phyloP scores from a whole-genome alignment of 64 coral and sea anemone genomes.

The Actinia equina region DNA sequence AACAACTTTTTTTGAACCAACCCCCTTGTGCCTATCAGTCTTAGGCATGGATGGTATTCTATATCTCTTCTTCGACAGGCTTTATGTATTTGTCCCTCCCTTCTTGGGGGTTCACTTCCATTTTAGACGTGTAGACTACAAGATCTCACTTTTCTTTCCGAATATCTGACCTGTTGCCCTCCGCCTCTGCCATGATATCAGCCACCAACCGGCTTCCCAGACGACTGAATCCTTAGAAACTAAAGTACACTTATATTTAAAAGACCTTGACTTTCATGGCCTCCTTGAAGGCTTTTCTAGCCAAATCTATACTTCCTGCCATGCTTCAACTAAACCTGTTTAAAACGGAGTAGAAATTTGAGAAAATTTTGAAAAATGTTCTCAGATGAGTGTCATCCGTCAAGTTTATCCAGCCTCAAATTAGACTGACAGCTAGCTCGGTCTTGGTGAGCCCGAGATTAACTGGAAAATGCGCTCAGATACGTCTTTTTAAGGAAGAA shows the following conservation, averaged over 20 bases:
- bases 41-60: not conserved
- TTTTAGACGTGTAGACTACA: not conserved
- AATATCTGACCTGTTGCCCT: not conserved
- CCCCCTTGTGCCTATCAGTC: not conserved
- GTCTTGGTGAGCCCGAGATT: not conserved
- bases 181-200: not conserved
- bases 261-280: not conserved
- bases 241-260: not conserved
- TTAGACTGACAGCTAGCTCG: not conserved
- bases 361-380: not conserved
- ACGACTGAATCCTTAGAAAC: not conserved
- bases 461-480: not conserved
- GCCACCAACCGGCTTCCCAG: not conserved
- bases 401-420: not conserved
- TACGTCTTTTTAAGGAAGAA: not conserved
- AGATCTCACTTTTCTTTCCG: not conserved
- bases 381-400: not conserved
- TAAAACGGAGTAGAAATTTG: not conserved
- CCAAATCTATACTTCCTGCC: conserved; percentile 7
- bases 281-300: not conserved
- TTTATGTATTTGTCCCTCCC: not conserved
- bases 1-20: not conserved
- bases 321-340: not conserved
- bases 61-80: not conserved
- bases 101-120: not conserved